Base-by-base conservation (phyloP, 2,113 vertebrate species). In the Paracyprichromis sp. region DNA sequence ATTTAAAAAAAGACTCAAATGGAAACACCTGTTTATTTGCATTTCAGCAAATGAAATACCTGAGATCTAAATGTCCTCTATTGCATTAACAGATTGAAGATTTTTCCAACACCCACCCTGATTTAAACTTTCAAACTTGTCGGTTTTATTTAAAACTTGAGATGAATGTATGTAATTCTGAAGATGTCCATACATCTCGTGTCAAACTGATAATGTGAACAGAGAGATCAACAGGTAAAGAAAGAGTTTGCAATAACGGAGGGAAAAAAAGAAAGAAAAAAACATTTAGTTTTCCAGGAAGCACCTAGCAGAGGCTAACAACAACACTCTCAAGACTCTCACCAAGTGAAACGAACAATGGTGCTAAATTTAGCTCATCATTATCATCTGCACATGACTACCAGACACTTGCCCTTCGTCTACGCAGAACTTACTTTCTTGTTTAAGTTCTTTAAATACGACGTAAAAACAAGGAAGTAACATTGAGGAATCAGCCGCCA, bases 181-280 rank as follows among this genome's bases (percentile, higher is more conserved):
- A 63, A 36, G 16, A 4, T 4, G 16, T 63, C 16, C 29, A 43
- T 12, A 3, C 12, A 29, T 43, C 53, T 76, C 0, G 7, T 69
- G 38, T 40, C 56, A n/a, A 57, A 76, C 69, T 57, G 56, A 81
- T 73, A 12, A 84, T 80, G 45, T 81, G 7, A 59, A 78, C 89
- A 83, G 71, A 76, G 26, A 17, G 47, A 84, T 82, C 36, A 43
- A 82, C 16, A 3, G 43, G 36, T 12, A 59, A 43, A 69, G 26
- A 82, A 19, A 47, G 14, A 43, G 13, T 31, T 6, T 26, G 21
- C 21, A 17, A 31, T 14, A 82, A n/a, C 71, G 14, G 14, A 14
- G 17, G 5, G 3, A 0, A 31, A 31, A 34, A 59, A 4, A 26
- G 0, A 24, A 40, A 40, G 36, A 24, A 43, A 43, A n/a, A 71